Evolutionary conservation across 2,888 invertebrate species (phyloP), one percentile per base, ranked within the genome.

Genomic region (Torymus aiolomorphi): DNA sequence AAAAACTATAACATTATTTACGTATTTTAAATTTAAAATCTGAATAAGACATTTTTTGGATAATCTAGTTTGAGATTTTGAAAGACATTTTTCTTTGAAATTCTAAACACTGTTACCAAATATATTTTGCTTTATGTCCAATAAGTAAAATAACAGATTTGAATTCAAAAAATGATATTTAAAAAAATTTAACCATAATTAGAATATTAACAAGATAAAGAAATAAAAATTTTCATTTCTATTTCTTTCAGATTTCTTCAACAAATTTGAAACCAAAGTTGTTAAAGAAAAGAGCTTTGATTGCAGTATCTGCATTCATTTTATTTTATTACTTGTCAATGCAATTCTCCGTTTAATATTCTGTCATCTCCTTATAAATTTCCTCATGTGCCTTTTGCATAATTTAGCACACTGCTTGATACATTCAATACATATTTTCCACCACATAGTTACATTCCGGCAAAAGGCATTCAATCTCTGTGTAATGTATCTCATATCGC

Each of bases 291-390:
- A 73, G 82, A 85, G 84, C 84, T 86, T 69, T 24, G 72, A 74
- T 78, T 78, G 80, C 78, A 80, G 66, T 63, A 76, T 80, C 67
- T 86, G 88, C 86, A 86, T 86, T 88, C 84, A 85, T 85, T 88
- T 88, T 87, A 88, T 86, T 88, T 86, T 84, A 82, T 86, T 84
- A 85, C 86, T 20, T 84, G 86, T 84, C 85, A 85, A 83, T 84
- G 82, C 85, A 83, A 82, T 81, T 80, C 80, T 71, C 78, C 73
- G 61, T 66, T 80, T 80, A 66, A 61, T 78, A 59, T 78, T 76
- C 76, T 71, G 66, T 31, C 24, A 73, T 67, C 56, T 71, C 78
- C 74, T 78, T 76, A 78, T 79, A 69, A 76, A 80, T 77, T 79
- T 74, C 57, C 18, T 2, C 51, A 62, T 56, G 54, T 78, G 54